Evolutionary conservation across 2,888 invertebrate genomes (phyloP), one percentile per base, ranked within the genome.

Genomic region (Macrophya alboannulata): DNA sequence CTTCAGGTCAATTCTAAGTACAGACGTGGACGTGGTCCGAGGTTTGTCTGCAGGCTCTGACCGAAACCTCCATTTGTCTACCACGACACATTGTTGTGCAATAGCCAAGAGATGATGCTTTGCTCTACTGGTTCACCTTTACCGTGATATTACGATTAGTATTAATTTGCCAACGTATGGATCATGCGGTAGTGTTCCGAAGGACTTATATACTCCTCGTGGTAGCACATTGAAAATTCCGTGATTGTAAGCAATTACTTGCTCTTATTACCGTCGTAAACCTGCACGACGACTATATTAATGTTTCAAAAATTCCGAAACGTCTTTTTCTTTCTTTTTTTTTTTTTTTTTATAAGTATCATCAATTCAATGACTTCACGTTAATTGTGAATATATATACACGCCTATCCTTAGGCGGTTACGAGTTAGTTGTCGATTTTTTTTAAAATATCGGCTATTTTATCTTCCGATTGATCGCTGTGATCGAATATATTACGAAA

Each of bases 81-180:
- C 17, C 48, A 15, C 25, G 71, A 37, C 48, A 83, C 68, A 83
- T 83, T 83, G 48, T 83, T 83, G 83, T 83, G 83, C 45, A 83
- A 83, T 48, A 83, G 37, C 21, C 45, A 83, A 65, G 68, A 68
- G 65, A 65, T 71, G 87, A 92, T 91, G 91, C 91, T 91, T 91
- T 91, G 91, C 92, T 92, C 92, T 92, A 92, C 92, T 91, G 90
- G 89, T 90, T 92, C 92, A 92, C 92, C 92, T 92, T 92, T 92
- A 89, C 87, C 90, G 89, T 88, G 90, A 90, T 91, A 91, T 91
- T 91, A 91, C 91, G 91, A 91, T 91, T 91, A 91, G 89, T 89
- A 91, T 91, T 91, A 91, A 88, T 85, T 85, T 71, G 45, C 81
- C 31, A 40, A n/a, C 77, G 77, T 65, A 85, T 72, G n/a, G 31